Base-by-base conservation (phyloP, 2,888 invertebrate genomes). In the Watsonalla binaria region DNA sequence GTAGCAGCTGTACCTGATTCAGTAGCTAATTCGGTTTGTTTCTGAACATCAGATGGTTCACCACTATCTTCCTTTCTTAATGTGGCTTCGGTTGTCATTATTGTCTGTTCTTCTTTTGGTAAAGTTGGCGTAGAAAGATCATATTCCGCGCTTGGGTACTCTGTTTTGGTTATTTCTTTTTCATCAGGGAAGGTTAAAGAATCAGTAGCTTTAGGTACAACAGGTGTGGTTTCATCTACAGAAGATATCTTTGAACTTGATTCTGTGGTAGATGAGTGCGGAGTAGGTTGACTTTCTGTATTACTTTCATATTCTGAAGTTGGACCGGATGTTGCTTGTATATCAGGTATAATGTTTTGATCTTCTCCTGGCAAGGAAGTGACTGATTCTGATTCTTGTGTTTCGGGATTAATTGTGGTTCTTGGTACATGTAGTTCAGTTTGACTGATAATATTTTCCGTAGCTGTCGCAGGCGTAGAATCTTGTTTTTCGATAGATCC, bases 61-160 rank as follows among this genome's bases (percentile, higher is more conserved):
- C 14, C 33, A 58, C 45, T 66, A 60, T 67, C 66, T 59, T 67
- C 72, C 53, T 68, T 72, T 52, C 66, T 69, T 50, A 68, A 62
- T 50, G 61, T 51, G 68, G 58, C 50, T 62, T 72, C 74, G 54
- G 75, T 74, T 35, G 72, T 67, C 15, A 62, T 46, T 52, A 59
- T 60, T 37, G 58, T 61, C 52, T 64, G 57, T 51, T 76, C 73
- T 47, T 57, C 68, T 54, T 58, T 65, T 15, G 68, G 57, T 52
- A 54, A 52, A 47, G 63, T 59, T 11, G 42, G 42, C 8, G 42
- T 42, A 42, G 42, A 42, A 42, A 11, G 9, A 11, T 42, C 42
- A 2, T 11, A 42, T 5, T 42, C 42, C 11, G 11, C 42, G 11
- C 11, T 11, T 5, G 11, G 5, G 11, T 11, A 5, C 9, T 42